These are phyloP conservation scores for Smutsia gigantea DNA, from an alignment of 2,797 vertebrate species.

Conservation along the genomic window DNA sequence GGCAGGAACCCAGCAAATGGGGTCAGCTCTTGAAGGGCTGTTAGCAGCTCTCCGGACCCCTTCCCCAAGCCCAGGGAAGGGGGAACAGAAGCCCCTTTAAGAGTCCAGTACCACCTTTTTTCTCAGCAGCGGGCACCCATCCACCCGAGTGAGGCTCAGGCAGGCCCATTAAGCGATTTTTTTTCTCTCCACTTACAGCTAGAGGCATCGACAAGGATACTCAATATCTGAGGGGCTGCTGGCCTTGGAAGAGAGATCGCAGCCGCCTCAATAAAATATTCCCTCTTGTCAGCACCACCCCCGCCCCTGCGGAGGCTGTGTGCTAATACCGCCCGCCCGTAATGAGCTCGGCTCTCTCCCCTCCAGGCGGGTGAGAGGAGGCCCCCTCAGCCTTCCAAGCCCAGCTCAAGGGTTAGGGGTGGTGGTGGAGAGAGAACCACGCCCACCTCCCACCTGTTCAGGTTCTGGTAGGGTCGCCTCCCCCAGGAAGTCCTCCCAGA, in stretches of 20 bases:
- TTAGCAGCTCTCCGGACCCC: neutral
- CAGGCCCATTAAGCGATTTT: conserved; percentile 86
- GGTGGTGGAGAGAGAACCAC: accelerated
- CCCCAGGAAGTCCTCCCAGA: conserved; percentile 15
- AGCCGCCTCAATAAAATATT: conserved; percentile 50
- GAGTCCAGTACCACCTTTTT: neutral
- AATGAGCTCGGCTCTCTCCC: neutral
- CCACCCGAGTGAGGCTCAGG: conserved; percentile 68
- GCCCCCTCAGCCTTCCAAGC: neutral
- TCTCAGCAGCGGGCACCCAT: conserved; percentile 57
- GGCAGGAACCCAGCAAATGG: neutral
- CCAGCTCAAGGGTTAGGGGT: neutral
- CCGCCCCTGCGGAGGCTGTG: accelerated
- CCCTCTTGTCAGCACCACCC: conserved; percentile 13
- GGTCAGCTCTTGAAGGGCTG: neutral
- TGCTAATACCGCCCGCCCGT: neutral
- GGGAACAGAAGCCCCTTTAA: neutral
- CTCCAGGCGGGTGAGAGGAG: neutral
- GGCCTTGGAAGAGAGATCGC: conserved; percentile 58
- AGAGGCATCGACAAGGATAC: conserved; percentile 77
- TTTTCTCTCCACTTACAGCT: conserved; percentile 83
- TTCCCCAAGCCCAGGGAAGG: neutral
- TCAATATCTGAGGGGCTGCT: conserved; percentile 82
- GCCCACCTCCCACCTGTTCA: neutral
- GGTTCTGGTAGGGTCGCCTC: neutral